phyloP scores from a whole-genome alignment of 2,113 vertebrate species.

The Pristiophorus japonicus region DNA sequence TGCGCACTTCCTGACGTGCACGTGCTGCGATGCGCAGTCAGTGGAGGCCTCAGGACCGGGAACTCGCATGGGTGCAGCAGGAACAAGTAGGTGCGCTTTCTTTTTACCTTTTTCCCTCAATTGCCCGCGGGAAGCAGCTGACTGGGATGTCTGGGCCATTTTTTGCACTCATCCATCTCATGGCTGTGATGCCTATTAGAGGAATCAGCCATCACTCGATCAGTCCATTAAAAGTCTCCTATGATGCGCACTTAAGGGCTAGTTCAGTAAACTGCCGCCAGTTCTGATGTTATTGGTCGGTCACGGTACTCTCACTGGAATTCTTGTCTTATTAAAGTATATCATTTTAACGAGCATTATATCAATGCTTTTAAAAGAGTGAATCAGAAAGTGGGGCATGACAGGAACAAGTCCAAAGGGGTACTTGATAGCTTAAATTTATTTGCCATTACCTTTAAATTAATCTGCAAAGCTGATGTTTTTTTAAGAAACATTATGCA shows the following conservation, averaged over 20 bases:
- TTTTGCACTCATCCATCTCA: not conserved
- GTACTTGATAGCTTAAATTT: not conserved
- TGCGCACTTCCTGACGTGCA: no score
- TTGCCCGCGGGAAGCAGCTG: no score
- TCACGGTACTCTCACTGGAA: not conserved
- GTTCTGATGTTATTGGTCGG: not conserved
- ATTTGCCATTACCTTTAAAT: not conserved
- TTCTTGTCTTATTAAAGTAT: not conserved
- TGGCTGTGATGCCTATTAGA: not conserved
- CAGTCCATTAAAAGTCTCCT: not conserved
- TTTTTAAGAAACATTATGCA: not conserved
- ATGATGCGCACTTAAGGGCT: not conserved
- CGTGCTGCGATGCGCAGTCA: no score
- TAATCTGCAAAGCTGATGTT: not conserved
- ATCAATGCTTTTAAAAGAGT: slow-evolving; percentile 12
- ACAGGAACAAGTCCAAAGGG: not conserved
- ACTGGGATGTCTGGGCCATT: no score
- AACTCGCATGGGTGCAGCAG: no score
- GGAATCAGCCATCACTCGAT: not conserved
- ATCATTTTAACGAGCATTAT: not conserved
- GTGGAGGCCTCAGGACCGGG: no score
- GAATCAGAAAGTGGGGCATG: not conserved
- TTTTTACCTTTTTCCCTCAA: no score
- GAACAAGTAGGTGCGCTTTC: no score
- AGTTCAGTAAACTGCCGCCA: not conserved